Evolutionary conservation across 30 jellyfish, hydroid and myxozoan genomes (phyloP).

Genomic region (Sanderia malayensis): DNA sequence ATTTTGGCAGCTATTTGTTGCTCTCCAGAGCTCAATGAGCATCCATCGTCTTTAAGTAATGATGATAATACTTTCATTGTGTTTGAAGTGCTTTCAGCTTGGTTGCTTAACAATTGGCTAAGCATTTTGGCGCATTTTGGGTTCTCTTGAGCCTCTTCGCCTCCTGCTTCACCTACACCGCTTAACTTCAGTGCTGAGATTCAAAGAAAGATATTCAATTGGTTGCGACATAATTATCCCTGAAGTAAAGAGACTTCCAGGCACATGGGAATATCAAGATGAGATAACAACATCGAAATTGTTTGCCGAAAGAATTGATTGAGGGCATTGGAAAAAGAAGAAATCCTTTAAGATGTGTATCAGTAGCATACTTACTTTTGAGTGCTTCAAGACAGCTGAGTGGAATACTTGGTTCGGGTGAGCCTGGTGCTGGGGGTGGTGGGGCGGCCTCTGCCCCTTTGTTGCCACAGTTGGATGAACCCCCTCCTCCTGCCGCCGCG

Average conservation of each 20-base stretch:
- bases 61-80: conserved; percentile 92
- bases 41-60: conserved; percentile 92
- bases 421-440: conserved; percentile 3
- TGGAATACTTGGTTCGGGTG: conserved; percentile 89
- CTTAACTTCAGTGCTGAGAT: conserved; percentile 45
- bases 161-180: conserved; percentile 47
- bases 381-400: conserved; percentile 95
- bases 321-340: no score
- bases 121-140: conserved; percentile 91
- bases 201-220: no score
- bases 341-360: background rate
- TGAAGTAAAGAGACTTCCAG: no score
- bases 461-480: conserved; percentile 62
- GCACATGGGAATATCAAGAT: background rate
- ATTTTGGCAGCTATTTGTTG: conserved; percentile 93
- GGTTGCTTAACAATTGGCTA: conserved; percentile 88
- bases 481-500: conserved; percentile 47
- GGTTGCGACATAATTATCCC: no score
- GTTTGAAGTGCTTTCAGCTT: conserved; percentile 97
- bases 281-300: background rate
- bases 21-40: conserved; percentile 90
- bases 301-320: no score
- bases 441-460: conserved; percentile 40
- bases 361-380: conserved; percentile 61
- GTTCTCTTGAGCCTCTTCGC: conserved; percentile 41